phyloP scores from a whole-genome alignment of 2,797 vertebrate species.

The Anableps anableps region DNA sequence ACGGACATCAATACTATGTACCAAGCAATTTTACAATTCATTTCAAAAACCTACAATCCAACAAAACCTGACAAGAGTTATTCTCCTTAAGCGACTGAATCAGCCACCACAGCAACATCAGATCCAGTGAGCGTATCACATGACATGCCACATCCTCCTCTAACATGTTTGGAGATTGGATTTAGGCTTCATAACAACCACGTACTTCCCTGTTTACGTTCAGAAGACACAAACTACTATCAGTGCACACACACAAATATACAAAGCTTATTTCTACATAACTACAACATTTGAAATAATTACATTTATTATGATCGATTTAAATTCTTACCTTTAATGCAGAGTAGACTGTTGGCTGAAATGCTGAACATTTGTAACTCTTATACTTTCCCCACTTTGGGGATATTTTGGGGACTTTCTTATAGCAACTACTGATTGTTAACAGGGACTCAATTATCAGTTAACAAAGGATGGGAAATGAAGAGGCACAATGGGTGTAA shows the following conservation, averaged over 20 bases:
- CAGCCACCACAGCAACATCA: not conserved
- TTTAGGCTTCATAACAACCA: too few relatives aligned
- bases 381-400: too few relatives aligned
- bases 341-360: not conserved
- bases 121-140: not conserved
- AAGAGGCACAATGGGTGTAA: constrained; percentile 64
- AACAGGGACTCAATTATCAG: constrained; percentile 57
- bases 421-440: constrained; percentile 78
- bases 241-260: not conserved
- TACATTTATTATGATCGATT: not conserved
- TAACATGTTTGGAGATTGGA: not conserved
- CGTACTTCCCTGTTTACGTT: not conserved
- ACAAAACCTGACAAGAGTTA: not conserved
- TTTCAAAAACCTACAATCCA: not conserved
- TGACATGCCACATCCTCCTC: not conserved
- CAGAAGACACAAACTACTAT: not conserved
- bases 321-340: not conserved
- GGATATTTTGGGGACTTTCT: too few relatives aligned
- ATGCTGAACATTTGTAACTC: not conserved
- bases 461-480: constrained; percentile 40
- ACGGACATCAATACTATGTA: too few relatives aligned
- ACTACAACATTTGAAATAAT: not conserved
- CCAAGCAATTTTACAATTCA: too few relatives aligned
- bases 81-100: not conserved
- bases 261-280: not conserved